Percentiles rank a stretch among this genome's conserved stretches.
These are phyloP conservation scores for Neoitamus cyanurus DNA, from an alignment of 2,888 invertebrate genomes.

Conservation along the genomic window DNA sequence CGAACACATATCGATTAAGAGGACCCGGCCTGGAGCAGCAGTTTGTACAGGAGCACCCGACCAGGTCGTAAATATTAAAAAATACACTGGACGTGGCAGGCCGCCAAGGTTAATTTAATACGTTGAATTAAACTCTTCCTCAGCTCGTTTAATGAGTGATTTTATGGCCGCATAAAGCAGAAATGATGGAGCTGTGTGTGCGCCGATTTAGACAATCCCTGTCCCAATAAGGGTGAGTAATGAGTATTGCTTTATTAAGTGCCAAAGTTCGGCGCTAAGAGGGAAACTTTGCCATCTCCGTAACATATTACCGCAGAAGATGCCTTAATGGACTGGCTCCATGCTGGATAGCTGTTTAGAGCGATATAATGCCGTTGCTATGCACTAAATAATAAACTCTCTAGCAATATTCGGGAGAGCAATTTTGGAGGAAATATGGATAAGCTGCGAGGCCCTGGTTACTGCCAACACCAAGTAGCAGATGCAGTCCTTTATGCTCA, in stretches of 20 bases:
- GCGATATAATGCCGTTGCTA: background rate
- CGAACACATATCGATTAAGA: constrained; percentile 36
- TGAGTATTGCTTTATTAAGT: constrained; percentile 8
- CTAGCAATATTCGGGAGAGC: background rate
- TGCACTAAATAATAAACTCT: constrained; percentile 1
- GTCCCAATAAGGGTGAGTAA: constrained; percentile 24
- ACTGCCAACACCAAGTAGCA: background rate
- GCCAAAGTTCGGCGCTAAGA: constrained; percentile 7
- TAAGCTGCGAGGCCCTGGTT: background rate
- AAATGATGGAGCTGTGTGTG: constrained; percentile 3
- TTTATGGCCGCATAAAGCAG: constrained; percentile 29
- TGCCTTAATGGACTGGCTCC: background rate
- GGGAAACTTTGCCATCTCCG: background rate
- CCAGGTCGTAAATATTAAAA: constrained; percentile 38
- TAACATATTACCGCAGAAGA: constrained; percentile 2
- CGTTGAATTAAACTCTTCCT: constrained; percentile 31
- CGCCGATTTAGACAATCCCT: background rate
- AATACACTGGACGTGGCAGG: constrained; percentile 30
- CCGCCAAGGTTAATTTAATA: constrained; percentile 38
- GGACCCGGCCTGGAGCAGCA: background rate
- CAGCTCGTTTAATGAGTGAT: constrained; percentile 23
- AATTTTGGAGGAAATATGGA: background rate
- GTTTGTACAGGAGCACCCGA: constrained; percentile 1
- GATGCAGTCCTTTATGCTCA: background rate
- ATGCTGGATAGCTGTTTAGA: background rate